Percentiles rank a stretch among this genome's conserved stretches.
These are phyloP conservation scores for Gymnobelideus leadbeateri DNA, from an alignment of 2,113 vertebrate species.

Conservation along the genomic window DNA sequence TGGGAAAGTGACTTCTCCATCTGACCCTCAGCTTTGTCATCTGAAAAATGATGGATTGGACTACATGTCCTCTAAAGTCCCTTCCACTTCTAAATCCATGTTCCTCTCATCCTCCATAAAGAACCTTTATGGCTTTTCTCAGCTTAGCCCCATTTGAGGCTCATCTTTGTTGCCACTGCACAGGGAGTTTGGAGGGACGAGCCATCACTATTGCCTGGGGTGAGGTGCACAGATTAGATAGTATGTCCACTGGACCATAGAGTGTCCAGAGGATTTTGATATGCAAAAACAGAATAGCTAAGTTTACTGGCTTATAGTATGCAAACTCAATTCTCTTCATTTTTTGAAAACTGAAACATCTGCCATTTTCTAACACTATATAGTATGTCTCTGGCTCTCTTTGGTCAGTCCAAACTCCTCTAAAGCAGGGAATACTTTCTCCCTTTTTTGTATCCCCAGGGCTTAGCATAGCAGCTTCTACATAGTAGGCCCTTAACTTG, in stretches of 20 bases:
- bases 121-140: background rate
- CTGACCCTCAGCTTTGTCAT: background rate
- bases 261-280: background rate
- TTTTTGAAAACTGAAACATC: background rate
- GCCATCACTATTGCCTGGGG: background rate
- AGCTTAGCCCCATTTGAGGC: background rate
- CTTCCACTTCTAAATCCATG: background rate
- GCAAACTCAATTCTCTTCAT: background rate
- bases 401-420: background rate
- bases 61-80: background rate
- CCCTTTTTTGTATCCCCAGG: background rate
- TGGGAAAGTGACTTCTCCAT: background rate
- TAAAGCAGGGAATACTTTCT: background rate
- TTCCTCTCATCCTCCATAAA: background rate
- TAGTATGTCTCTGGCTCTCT: background rate
- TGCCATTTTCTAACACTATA: background rate
- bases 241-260: background rate
- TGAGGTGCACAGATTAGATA: background rate
- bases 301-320: background rate
- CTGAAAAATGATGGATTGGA: background rate
- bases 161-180: background rate
- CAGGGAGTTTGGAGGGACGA: background rate
- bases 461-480: background rate
- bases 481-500: background rate
- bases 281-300: background rate